Evolutionary conservation across 2,113 vertebrate species (phyloP), one percentile per base, ranked within the genome.

Genomic region (Phocoena sinus): DNA sequence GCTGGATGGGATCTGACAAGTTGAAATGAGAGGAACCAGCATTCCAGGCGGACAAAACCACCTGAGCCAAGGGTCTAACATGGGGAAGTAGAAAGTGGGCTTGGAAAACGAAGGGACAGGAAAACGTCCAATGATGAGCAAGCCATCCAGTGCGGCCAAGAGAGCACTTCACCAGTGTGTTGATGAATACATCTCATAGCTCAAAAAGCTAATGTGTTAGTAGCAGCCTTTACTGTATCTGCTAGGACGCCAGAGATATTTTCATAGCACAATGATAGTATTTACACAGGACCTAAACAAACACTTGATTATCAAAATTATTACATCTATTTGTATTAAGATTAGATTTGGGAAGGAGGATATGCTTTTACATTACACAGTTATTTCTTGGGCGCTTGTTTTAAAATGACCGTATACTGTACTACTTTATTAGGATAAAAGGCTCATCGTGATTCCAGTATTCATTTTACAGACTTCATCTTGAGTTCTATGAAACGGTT

Each of bases 381-480:
- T 70, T 23, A 53, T 71, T 65, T 93, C 44, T 83, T 71, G 8
- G 15, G 11, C 76, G 6, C 41, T 89, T 94, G 77, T 31, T 90
- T 76, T 62, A 91, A 88, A 85, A n/a, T 81, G n/a, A 62, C 11
- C 20, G 88, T 31, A 68, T 6, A 50, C 6, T 25, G 62, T 6
- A 44, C 5, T 33, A 82, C 6, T 8, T 17, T 25, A 68, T 84
- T 68, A 67, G 70, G 21, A 14, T 38, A 65, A 77, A 71, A 71
- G 38, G 25, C 36, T 90, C 65, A 44, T 3, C 44, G 73, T 33
- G 47, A 85, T 50, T 53, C 91, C 91, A 86, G 50, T 50, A 92
- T 79, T 89, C 41, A 79, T 47, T 79, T 80, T 70, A 88, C 41
- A 74, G 73, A 88, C 33, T 63, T 41, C 58, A 77, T 73, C 36